Evolutionary conservation across 2,797 vertebrate genomes (phyloP), one percentile per base, ranked within the genome.

Genomic region (Tarsius wallacei): DNA sequence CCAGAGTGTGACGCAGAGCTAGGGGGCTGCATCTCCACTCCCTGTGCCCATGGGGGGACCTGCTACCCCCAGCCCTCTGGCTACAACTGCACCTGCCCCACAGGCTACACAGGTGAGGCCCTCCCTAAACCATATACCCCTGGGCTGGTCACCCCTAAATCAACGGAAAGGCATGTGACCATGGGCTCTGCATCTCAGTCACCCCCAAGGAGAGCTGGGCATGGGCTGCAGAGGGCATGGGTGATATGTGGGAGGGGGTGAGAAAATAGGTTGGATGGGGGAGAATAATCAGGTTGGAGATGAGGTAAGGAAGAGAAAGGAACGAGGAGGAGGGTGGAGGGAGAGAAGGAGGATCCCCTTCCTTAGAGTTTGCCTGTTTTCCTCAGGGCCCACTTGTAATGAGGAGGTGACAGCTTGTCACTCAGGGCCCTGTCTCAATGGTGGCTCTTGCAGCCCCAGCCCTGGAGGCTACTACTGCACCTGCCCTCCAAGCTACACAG

Each of bases 341-440:
- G n/a, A 68, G 6, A 31, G 21, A 51, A 76, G 36, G n/a, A n/a
- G n/a, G 47, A 15, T 19, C 28, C 28, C 31, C 2, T 63, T 26
- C 31, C 70, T 83, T 17, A 73, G 59, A 12, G 22, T 66, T 9
- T 9, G 7, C 22, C 66, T 22, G 22, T 66, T 78, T 88, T 73
- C 88, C 36, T 47, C 90, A 93, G 98, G 98, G 31, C 96, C 51
- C 78, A 99, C 98, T 96, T 99, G 99, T 96, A 98, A 99, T 88
- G 99, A 98, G 78, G 99, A 99, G 96, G 96, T 99, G 8, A 98
- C 99, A 96, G 99, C 99, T 59, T 99, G 99, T 97, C 98, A 98
- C 28, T 99, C 99, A 0, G 98, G 36, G 6, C 98, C 98, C 59
- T 98, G 98, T 92, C 97, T 98, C 87, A 97, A 98, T 0, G 95